Base-by-base conservation (phyloP, 2,797 vertebrate genomes). In the Apogon hyalosoma region DNA sequence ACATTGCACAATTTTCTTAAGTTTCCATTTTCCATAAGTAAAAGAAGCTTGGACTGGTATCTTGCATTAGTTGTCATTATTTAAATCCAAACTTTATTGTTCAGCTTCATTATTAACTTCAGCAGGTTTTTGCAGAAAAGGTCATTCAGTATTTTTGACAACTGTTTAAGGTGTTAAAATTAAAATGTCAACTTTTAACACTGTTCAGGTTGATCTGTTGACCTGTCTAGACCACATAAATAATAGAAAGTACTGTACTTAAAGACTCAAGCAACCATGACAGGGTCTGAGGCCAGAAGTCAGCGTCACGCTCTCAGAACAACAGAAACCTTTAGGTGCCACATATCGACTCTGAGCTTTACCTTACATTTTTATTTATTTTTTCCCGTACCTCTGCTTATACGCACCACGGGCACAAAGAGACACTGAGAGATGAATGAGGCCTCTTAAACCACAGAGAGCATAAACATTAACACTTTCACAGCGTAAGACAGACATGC, bases 271-370 rank as follows among this genome's bases (percentile, higher is more conserved):
- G 86, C 74, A 79, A 69, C 82, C 75, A 16, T 89, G 84, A 86
- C 67, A 10, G 54, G 51, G 63, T 86, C 72, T 60, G 73, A 56
- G 79, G 81, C 80, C 83, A 84, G 73, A 87, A 86, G 76, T 90
- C 83, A 79, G 78, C 83, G 75, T 80, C 80, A 50, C 82, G 83
- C 86, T 88, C 82, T 87, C 68, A 73, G 75, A 90, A 88, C 77
- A 85, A 81, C 75, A 82, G 70, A 63, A 84, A 79, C 85, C 69
- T 87, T 87, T 72, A 89, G 79, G 79, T 88, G 82, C 66, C 63
- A 38, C 54, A 42, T 58, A 63, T 52, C 87, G 79, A 84, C 83
- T 85, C 66, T 21, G 38, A 33, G 50, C 65, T 61, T 75, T 76
- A 87, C 67, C 36, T 90, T 69, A 84, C 80, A 54, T 63, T 79